These are phyloP conservation scores for Acanthurus lineatus DNA, from an alignment of 2,797 vertebrate genomes.

Conservation along the genomic window DNA sequence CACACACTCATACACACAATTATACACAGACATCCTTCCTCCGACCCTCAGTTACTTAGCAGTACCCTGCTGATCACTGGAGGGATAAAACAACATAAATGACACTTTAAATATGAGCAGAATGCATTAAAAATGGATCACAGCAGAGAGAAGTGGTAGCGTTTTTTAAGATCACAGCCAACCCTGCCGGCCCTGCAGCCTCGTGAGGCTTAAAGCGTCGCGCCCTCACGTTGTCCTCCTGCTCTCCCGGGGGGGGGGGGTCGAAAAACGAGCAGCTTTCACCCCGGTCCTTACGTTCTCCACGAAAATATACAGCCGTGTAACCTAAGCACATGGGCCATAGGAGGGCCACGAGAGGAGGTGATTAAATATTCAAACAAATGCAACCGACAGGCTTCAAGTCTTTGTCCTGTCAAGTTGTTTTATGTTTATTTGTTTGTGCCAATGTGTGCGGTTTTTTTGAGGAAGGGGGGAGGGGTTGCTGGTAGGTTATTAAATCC, in stretches of 20 bases:
- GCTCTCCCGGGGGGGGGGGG: not conserved
- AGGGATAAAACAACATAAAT: slow-evolving; percentile 58
- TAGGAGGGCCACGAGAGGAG: slow-evolving; percentile 37
- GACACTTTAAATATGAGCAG: slow-evolving; percentile 64
- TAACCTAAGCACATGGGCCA: slow-evolving; percentile 57
- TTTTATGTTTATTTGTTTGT: slow-evolving; percentile 42
- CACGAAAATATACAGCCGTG: slow-evolving; percentile 51
- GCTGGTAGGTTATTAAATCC: slow-evolving; percentile 62
- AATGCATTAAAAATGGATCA: slow-evolving; percentile 59
- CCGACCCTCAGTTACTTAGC: slow-evolving; percentile 17
- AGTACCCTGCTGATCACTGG: slow-evolving; percentile 46
- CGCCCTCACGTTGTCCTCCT: not conserved
- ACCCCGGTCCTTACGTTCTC: slow-evolving; percentile 11
- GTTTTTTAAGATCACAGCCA: slow-evolving; percentile 25
- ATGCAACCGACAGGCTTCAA: slow-evolving; percentile 33
- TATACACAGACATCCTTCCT: slow-evolving; percentile 32
- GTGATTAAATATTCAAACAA: slow-evolving; percentile 70
- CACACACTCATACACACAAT: slow-evolving; percentile 4
- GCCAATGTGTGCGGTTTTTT: slow-evolving; percentile 12
- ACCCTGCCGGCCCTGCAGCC: slow-evolving; percentile 17
- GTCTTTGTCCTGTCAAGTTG: slow-evolving; percentile 49
- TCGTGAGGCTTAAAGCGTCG: not conserved
- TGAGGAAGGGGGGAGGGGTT: slow-evolving; percentile 3
- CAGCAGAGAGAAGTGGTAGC: slow-evolving; percentile 49
- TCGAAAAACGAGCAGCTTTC: slow-evolving; percentile 31